phyloP scores from a whole-genome alignment of 1,140 invertebrate genomes.

The Drosophila eugracilis region DNA sequence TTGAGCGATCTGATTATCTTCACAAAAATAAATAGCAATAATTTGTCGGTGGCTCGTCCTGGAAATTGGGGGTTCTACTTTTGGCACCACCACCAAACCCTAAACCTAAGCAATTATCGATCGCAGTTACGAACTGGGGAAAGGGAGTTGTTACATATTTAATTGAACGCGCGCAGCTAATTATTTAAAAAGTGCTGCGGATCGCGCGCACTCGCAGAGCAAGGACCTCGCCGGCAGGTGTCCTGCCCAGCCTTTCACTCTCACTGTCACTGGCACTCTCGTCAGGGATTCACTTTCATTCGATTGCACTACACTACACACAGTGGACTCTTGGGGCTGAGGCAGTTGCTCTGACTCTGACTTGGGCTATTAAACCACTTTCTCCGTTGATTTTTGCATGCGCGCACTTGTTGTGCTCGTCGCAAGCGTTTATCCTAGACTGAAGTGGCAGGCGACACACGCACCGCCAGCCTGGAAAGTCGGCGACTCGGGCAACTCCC shows the following conservation, averaged over 20 bases:
- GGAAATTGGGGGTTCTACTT: slow-evolving; percentile 31
- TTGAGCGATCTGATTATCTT: slow-evolving; percentile 64
- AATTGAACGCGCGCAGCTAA: slow-evolving; percentile 58
- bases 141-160: slow-evolving; percentile 71
- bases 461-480: slow-evolving; percentile 61
- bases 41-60: slow-evolving; percentile 65
- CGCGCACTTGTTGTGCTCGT: slow-evolving; percentile 84
- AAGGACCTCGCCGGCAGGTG: slow-evolving; percentile 36
- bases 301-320: slow-evolving; percentile 49
- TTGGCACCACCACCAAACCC: slow-evolving; percentile 62
- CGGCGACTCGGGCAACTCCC: slow-evolving; percentile 47
- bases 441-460: slow-evolving; percentile 64
- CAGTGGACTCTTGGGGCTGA: slow-evolving; percentile 18
- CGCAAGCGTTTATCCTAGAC: slow-evolving; percentile 85
- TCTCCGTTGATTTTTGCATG: slow-evolving; percentile 61
- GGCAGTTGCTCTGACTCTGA: slow-evolving; percentile 26
- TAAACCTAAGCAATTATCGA: slow-evolving; percentile 41
- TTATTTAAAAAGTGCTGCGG: slow-evolving; percentile 7
- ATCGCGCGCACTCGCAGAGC: slow-evolving; percentile 44
- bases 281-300: slow-evolving; percentile 34
- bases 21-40: slow-evolving; percentile 50
- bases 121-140: slow-evolving; percentile 15
- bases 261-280: slow-evolving; percentile 1
- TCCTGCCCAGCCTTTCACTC: slow-evolving; percentile 23
- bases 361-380: slow-evolving; percentile 26